Percentiles rank a stretch among this genome's conserved stretches.
These are phyloP conservation scores for Ianthella basta DNA, from an alignment of 37 sponge, comb jelly and placozoan genomes.

Conservation along the genomic window DNA sequence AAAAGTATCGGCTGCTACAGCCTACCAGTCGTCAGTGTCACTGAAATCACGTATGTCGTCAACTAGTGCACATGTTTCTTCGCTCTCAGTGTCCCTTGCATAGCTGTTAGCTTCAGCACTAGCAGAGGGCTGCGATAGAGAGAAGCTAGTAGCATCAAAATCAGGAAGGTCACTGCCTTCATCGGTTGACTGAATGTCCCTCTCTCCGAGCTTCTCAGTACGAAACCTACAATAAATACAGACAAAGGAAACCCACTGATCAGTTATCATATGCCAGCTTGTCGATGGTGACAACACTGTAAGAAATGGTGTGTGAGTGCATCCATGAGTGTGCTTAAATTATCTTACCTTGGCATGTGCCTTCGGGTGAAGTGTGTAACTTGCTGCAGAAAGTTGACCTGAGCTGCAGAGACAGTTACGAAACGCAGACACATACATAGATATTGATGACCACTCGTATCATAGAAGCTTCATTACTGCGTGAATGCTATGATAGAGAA, in stretches of 20 bases:
- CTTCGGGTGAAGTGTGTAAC: slow-evolving; percentile 44
- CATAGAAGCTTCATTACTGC: too few relatives aligned
- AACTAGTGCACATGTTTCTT: background rate
- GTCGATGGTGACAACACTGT: background rate
- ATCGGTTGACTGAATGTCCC: background rate
- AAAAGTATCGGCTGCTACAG: too few relatives aligned
- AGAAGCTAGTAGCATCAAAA: background rate
- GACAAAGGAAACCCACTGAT: background rate
- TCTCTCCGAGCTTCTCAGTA: slow-evolving; percentile 1
- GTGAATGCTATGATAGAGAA: too few relatives aligned
- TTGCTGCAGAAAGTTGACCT: slow-evolving; percentile 50
- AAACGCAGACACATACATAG: too few relatives aligned
- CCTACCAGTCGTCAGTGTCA: slow-evolving; percentile 19
- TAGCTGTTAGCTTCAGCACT: background rate
- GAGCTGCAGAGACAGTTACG: slow-evolving; percentile 34
- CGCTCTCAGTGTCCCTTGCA: too few relatives aligned
- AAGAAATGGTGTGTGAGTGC: slow-evolving; percentile 9
- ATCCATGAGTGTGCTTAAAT: background rate
- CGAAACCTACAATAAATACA: background rate
- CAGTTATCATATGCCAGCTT: background rate
- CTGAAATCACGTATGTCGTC: background rate
- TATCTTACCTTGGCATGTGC: slow-evolving; percentile 33
- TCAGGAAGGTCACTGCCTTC: background rate
- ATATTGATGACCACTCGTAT: too few relatives aligned
- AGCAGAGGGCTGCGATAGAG: background rate